These are phyloP conservation scores for Heteronetta atricapilla DNA, from an alignment of 2,113 vertebrate species.

Conservation along the genomic window DNA sequence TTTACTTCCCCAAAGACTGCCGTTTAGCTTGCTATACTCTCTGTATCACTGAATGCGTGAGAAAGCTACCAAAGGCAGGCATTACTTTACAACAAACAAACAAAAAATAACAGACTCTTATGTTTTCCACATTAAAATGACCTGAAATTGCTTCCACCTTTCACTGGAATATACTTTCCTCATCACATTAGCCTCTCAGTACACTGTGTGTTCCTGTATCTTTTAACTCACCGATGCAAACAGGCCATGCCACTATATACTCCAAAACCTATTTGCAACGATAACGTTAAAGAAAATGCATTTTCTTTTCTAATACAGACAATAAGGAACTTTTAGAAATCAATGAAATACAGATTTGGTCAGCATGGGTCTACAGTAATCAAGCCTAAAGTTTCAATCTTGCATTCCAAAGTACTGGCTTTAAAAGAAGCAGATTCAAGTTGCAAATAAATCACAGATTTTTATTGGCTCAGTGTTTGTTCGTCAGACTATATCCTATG, in stretches of 20 bases:
- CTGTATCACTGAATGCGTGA: neutral
- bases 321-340: neutral
- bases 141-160: neutral
- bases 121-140: neutral
- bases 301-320: neutral
- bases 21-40: neutral
- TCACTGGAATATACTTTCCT: neutral
- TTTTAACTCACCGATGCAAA: neutral
- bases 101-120: neutral
- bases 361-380: neutral
- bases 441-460: neutral
- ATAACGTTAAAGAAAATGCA: neutral
- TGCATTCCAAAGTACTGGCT: neutral
- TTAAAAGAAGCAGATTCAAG: neutral
- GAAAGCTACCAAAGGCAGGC: neutral
- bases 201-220: rapidly evolving
- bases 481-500: neutral
- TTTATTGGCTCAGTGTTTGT: neutral
- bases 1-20: neutral
- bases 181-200: neutral
- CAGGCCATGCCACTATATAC: neutral
- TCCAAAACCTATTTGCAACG: neutral
- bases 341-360: neutral
- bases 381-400: neutral
- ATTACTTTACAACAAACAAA: neutral